Percentiles rank a stretch among this genome's conserved stretches.
phyloP scores from a whole-genome alignment of 2,113 vertebrate species.

The Apteryx mantelli region DNA sequence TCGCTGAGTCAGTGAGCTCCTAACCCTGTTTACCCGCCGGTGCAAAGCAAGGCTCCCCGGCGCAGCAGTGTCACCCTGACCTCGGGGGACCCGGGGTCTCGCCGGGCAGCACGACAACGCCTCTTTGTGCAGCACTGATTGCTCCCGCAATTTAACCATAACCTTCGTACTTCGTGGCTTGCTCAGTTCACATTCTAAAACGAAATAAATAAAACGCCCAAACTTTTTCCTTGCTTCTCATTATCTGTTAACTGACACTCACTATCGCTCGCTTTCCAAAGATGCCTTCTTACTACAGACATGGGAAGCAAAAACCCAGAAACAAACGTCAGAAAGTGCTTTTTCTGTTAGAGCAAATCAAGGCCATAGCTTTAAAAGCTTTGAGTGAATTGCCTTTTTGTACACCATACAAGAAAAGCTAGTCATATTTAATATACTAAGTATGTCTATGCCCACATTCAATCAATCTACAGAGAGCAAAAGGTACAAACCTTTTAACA shows the following conservation, averaged over 20 bases:
- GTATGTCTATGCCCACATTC: not conserved
- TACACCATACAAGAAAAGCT: not conserved
- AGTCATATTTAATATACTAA: not conserved
- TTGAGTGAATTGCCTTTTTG: not conserved
- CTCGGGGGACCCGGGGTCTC: conserved; percentile 36
- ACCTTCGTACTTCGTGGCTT: conserved; percentile 57
- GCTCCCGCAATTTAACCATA: conserved; percentile 58
- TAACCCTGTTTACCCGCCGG: conserved; percentile 53
- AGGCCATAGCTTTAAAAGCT: not conserved
- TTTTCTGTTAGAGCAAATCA: not conserved
- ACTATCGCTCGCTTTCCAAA: conserved; percentile 9
- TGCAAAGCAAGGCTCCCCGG: conserved; percentile 54
- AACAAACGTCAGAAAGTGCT: not conserved
- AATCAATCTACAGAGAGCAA: not conserved
- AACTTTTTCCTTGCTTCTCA: not conserved
- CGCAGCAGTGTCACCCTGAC: conserved; percentile 55
- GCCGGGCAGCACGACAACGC: conserved; percentile 57
- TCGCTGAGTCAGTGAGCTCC: conserved; percentile 21
- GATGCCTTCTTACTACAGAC: not conserved
- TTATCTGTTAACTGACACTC: conserved; percentile 27
- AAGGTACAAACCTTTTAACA: not conserved
- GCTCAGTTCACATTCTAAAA: conserved; percentile 25
- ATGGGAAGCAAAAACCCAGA: not conserved
- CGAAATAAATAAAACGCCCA: conserved; percentile 3
- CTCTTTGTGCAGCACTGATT: conserved; percentile 66